A percentile compares a stretch with the other conserved stretches of the same genome.
phyloP scores from a whole-genome alignment of 2,888 invertebrate species.

The Agonum fuliginosum region DNA sequence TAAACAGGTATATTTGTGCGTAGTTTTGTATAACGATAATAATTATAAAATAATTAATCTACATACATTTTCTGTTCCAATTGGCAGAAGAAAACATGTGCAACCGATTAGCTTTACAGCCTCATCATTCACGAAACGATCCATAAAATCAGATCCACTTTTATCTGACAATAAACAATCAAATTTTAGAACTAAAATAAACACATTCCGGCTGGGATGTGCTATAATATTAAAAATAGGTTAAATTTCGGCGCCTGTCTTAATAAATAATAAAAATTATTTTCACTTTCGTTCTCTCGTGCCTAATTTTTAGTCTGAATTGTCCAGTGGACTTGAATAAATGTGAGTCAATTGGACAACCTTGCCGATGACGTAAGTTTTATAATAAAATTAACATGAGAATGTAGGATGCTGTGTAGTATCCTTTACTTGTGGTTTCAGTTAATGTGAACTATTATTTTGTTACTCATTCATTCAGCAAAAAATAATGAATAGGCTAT shows the following conservation, averaged over 20 bases:
- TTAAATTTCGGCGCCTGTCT: background rate
- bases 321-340: slow-evolving; percentile 14
- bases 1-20: too few relatives aligned
- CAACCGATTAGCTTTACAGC: slow-evolving; percentile 2
- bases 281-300: background rate
- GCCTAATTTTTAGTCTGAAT: slow-evolving; percentile 5
- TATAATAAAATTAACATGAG: slow-evolving; percentile 51
- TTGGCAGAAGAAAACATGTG: background rate
- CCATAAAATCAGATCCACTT: slow-evolving; percentile 3
- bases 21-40: too few relatives aligned
- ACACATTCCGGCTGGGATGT: slow-evolving; percentile 5
- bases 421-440: slow-evolving; percentile 36
- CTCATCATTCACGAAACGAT: background rate
- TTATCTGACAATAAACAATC: slow-evolving; percentile 19
- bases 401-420: slow-evolving; percentile 38
- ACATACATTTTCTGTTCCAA: slow-evolving; percentile 3
- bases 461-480: slow-evolving; percentile 23
- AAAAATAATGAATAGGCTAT: too few relatives aligned
- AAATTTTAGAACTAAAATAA: slow-evolving; percentile 15
- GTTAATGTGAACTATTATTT: slow-evolving; percentile 11
- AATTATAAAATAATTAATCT: background rate
- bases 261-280: too few relatives aligned
- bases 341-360: slow-evolving; percentile 51
- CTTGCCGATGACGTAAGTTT: slow-evolving; percentile 49
- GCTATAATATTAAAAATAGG: slow-evolving; percentile 1